These are phyloP conservation scores for Drosophila nasuta DNA, from an alignment of 1,140 invertebrate species.

Conservation along the genomic window DNA sequence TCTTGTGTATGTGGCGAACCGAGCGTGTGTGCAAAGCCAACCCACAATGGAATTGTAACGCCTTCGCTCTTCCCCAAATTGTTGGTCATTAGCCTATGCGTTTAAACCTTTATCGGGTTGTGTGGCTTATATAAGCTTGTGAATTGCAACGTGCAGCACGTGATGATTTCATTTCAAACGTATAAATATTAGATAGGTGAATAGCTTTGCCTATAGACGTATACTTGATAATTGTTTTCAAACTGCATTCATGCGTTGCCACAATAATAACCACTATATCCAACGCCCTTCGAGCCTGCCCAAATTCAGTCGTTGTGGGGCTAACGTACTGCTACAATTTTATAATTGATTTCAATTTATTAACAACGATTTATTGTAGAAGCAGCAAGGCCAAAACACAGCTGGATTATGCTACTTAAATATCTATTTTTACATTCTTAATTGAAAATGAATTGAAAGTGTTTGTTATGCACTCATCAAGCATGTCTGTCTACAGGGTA, in stretches of 20 bases:
- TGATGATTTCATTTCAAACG: conserved; percentile 32
- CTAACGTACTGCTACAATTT: background rate
- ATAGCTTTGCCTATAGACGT: conserved; percentile 7
- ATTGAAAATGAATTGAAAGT: background rate
- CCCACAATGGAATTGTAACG: conserved; percentile 28
- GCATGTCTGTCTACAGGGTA: conserved; percentile 10
- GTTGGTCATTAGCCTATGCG: conserved; percentile 36
- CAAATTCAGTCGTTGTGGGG: conserved; percentile 1
- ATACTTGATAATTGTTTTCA: conserved; percentile 27
- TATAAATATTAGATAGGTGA: conserved; percentile 9
- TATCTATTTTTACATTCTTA: background rate
- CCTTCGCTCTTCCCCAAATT: conserved; percentile 4
- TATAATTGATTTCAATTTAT: conserved; percentile 17
- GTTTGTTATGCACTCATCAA: background rate
- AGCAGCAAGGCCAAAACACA: background rate
- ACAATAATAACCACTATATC: background rate
- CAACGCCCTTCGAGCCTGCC: conserved; percentile 14
- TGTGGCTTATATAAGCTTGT: conserved; percentile 32
- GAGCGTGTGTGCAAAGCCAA: conserved; percentile 15
- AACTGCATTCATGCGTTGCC: conserved; percentile 35
- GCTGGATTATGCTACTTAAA: background rate
- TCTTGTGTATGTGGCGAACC: background rate
- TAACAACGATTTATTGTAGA: background rate
- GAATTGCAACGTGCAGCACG: conserved; percentile 48
- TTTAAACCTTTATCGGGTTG: conserved; percentile 5